These are phyloP conservation scores for Premnoplex brunnescens DNA, from an alignment of 2,797 vertebrate species.

Conservation along the genomic window DNA sequence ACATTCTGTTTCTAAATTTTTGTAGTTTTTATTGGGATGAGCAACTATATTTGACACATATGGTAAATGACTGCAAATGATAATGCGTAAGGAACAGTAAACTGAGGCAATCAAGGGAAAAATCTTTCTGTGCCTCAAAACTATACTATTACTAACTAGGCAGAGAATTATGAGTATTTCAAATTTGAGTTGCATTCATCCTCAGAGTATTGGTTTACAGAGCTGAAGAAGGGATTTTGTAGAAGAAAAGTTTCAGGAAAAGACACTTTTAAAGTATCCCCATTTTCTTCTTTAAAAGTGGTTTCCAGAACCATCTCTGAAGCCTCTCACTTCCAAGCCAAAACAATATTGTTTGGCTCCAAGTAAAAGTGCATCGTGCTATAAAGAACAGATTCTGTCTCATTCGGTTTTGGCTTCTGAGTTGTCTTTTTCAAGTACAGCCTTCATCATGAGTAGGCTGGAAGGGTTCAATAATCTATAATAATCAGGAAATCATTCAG, in stretches of 20 bases:
- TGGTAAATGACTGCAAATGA: neutral
- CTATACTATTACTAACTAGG: neutral
- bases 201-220: neutral
- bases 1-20: neutral
- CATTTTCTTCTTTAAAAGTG: neutral
- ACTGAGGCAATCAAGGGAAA: neutral
- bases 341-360: neutral
- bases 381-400: neutral
- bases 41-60: neutral
- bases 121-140: neutral
- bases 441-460: neutral
- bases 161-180: neutral
- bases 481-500: conserved; percentile 63
- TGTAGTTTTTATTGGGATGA: neutral
- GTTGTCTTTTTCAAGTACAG: neutral
- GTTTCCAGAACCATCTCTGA: neutral
- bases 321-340: neutral
- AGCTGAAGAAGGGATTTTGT: neutral
- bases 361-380: neutral
- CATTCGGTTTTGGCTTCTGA: neutral
- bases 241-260: neutral
- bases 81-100: neutral
- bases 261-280: neutral
- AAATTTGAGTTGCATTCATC: neutral
- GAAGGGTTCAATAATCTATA: conserved; percentile 37